phyloP scores from a whole-genome alignment of 2,113 vertebrate genomes.

The Pica pica region DNA sequence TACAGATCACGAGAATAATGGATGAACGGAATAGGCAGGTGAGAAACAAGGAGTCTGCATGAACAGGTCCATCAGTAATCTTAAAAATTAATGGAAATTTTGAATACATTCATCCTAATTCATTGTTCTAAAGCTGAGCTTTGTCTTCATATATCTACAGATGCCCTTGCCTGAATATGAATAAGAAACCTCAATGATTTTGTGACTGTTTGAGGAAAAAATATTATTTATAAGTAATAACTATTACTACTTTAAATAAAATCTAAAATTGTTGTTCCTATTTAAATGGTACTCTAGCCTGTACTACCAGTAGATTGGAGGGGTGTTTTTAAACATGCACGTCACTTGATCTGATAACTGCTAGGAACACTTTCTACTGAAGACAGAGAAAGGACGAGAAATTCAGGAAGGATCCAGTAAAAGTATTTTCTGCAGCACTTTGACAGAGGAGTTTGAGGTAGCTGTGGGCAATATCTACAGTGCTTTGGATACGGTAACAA shows the following conservation, averaged over 20 bases:
- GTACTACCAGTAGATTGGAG: neutral
- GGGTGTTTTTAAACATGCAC: neutral
- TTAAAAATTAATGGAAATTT: neutral
- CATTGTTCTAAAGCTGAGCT: neutral
- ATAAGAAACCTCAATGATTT: neutral
- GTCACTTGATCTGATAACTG: neutral
- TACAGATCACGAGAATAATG: constrained; percentile 99
- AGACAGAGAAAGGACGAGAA: neutral
- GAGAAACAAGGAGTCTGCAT: constrained; percentile 15
- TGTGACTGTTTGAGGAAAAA: neutral
- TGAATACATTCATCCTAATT: neutral
- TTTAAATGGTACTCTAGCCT: neutral
- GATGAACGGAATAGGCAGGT: constrained; percentile 99
- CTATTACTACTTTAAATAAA: neutral
- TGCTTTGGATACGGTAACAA: neutral
- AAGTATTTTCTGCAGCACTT: neutral
- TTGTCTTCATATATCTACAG: neutral
- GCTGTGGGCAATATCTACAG: neutral
- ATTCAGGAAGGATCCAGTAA: neutral
- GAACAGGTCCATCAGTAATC: neutral
- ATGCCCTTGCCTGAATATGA: neutral
- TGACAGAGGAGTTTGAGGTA: neutral
- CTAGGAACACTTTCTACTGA: neutral
- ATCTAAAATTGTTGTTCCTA: neutral
- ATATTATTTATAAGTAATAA: neutral